Evolutionary conservation across 2,888 invertebrate genomes (phyloP).

Genomic region (Trachelus stipa): DNA sequence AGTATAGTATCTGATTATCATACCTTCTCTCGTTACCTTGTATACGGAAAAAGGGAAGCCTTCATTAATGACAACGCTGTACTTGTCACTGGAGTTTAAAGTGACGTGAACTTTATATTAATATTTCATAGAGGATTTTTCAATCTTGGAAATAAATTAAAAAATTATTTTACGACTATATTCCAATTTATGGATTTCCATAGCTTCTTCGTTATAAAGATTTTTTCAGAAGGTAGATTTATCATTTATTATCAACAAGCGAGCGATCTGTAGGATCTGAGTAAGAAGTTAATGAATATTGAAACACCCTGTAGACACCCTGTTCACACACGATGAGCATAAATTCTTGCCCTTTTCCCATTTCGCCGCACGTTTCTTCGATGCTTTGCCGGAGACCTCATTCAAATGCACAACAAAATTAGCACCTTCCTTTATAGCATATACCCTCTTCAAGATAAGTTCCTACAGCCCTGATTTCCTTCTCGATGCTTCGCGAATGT

Average conservation of each 20-base stretch:
- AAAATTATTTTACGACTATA: not conserved
- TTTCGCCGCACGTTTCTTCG: not conserved
- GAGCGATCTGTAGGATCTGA: too few species aligned
- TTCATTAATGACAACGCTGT: not conserved
- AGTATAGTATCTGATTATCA: not conserved
- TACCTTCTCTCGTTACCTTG: not conserved
- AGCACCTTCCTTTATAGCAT: not conserved
- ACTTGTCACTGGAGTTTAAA: not conserved
- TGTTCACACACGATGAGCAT: not conserved
- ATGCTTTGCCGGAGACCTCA: not conserved
- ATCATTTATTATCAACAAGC: too few species aligned
- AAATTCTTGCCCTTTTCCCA: not conserved
- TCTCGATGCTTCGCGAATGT: not conserved
- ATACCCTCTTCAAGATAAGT: not conserved
- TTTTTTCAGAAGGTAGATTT: too few species aligned
- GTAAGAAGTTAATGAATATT: not conserved
- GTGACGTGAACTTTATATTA: not conserved
- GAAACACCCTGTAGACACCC: not conserved
- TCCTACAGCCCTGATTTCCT: not conserved
- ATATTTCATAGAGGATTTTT: not conserved
- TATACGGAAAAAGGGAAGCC: not conserved
- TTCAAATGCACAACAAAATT: not conserved
- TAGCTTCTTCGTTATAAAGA: too few species aligned
- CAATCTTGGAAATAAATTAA: too few species aligned
- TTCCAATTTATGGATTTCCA: not conserved